Conservation (phyloP, 1,140 invertebrate species). For the Delia radicum region DNA sequence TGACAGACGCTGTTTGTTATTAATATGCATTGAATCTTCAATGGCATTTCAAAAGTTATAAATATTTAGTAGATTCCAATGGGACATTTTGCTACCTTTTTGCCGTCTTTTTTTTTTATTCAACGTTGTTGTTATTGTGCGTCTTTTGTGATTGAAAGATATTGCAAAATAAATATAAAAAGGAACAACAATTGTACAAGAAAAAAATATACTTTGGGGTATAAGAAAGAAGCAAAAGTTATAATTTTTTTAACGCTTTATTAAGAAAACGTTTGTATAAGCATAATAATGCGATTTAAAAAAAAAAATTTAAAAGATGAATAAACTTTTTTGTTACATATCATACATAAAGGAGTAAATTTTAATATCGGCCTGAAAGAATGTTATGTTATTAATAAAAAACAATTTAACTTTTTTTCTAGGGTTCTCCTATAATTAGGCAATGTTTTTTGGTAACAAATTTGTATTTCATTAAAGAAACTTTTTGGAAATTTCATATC, state of each 20-base stretch:
- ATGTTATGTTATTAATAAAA: too few species aligned
- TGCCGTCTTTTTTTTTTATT: neutral
- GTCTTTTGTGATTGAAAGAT: neutral
- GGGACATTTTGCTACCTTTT: neutral
- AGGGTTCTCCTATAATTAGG: too few species aligned
- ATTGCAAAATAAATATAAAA: neutral
- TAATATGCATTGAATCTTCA: conserved; percentile 1
- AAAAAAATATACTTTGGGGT: neutral
- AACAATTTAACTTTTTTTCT: too few species aligned
- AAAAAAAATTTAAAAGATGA: neutral
- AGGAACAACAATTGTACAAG: neutral
- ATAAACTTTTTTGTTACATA: neutral
- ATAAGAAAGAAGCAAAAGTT: neutral
- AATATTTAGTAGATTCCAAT: neutral
- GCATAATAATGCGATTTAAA: neutral
- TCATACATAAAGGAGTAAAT: too few species aligned
- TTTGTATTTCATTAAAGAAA: too few species aligned
- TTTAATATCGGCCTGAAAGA: too few species aligned
- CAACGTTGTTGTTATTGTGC: neutral
- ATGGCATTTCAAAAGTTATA: neutral
- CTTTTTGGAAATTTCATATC: too few species aligned
- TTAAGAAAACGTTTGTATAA: neutral
- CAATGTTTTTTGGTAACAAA: too few species aligned
- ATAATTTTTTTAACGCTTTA: neutral
- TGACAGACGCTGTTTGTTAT: neutral